phyloP scores from a whole-genome alignment of 2,888 invertebrate species.

The Agrypnus murinus region DNA sequence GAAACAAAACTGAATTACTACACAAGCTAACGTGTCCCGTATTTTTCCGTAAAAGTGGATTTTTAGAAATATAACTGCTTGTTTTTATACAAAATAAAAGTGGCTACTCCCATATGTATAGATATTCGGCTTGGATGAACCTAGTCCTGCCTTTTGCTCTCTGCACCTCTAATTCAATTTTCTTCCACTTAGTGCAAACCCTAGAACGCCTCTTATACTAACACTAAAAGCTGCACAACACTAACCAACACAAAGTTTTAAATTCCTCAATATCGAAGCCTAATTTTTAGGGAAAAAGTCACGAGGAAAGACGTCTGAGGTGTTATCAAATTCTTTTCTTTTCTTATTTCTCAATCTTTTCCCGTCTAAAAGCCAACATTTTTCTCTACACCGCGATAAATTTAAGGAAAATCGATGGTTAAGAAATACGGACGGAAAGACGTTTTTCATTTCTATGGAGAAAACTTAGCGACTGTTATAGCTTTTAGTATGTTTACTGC shows the following conservation, averaged over 20 bases:
- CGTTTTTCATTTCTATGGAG: constrained; percentile 10
- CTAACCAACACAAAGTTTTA: constrained; percentile 37
- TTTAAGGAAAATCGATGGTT: constrained; percentile 21
- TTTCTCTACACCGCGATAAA: constrained; percentile 13
- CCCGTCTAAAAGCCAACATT: not conserved
- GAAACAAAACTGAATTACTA: constrained; percentile 1
- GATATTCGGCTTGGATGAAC: constrained; percentile 28
- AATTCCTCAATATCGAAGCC: constrained; percentile 15
- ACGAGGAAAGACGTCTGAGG: constrained; percentile 10
- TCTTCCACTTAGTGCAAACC: constrained; percentile 36
- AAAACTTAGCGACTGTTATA: constrained; percentile 14
- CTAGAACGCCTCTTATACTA: constrained; percentile 15
- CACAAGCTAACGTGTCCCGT: not conserved
- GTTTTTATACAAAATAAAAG: not conserved
- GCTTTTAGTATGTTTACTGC: constrained; percentile 23
- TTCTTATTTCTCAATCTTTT: not conserved
- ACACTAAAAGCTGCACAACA: constrained; percentile 30
- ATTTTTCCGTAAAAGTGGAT: not conserved
- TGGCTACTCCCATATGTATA: constrained; percentile 24
- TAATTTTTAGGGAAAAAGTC: constrained; percentile 28
- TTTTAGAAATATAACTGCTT: too few relatives aligned
- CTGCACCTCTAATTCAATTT: constrained; percentile 40
- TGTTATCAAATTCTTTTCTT: constrained; percentile 6
- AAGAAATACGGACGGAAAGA: constrained; percentile 12
- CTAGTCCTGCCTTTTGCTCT: constrained; percentile 7